These are phyloP conservation scores for Sacculina carcini DNA, from an alignment of 2,888 invertebrate species.

Conservation along the genomic window DNA sequence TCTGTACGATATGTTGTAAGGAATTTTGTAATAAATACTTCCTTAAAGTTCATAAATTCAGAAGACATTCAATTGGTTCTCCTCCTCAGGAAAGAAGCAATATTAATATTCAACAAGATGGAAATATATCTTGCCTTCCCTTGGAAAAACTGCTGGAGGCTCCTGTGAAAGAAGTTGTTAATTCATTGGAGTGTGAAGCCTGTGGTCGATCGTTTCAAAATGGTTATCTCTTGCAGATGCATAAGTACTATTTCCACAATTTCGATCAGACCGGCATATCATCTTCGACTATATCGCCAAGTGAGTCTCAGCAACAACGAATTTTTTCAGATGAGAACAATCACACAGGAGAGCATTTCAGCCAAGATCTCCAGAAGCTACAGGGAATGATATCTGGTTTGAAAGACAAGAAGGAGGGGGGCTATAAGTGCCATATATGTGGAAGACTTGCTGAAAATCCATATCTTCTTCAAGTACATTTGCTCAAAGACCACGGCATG, in stretches of 20 bases:
- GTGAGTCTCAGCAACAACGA: background rate
- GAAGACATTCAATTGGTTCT: constrained; percentile 54
- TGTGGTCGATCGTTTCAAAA: constrained; percentile 21
- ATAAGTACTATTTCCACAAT: constrained; percentile 22
- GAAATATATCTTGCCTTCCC: background rate
- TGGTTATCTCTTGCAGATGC: constrained; percentile 22
- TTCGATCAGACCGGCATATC: constrained; percentile 12
- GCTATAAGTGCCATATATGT: constrained; percentile 33
- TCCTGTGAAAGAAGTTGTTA: background rate
- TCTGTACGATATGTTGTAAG: constrained; percentile 43
- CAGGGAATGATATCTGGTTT: constrained; percentile 73
- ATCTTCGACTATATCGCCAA: background rate
- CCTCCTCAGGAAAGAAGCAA: background rate
- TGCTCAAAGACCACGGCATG: constrained; percentile 37
- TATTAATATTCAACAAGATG: constrained; percentile 19
- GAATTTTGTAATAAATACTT: constrained; percentile 44
- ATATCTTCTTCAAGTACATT: constrained; percentile 38
- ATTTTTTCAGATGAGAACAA: constrained; percentile 8
- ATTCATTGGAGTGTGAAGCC: constrained; percentile 19
- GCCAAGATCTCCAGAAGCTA: constrained; percentile 59
- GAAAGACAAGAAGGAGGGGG: constrained; percentile 28
- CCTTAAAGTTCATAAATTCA: constrained; percentile 63
- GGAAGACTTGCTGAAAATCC: constrained; percentile 42
- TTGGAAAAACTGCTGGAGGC: constrained; percentile 1
- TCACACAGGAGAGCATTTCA: constrained; percentile 24